Evolutionary conservation across 2,797 vertebrate genomes (phyloP), one percentile per base, ranked within the genome.

Genomic region (Manis javanica): DNA sequence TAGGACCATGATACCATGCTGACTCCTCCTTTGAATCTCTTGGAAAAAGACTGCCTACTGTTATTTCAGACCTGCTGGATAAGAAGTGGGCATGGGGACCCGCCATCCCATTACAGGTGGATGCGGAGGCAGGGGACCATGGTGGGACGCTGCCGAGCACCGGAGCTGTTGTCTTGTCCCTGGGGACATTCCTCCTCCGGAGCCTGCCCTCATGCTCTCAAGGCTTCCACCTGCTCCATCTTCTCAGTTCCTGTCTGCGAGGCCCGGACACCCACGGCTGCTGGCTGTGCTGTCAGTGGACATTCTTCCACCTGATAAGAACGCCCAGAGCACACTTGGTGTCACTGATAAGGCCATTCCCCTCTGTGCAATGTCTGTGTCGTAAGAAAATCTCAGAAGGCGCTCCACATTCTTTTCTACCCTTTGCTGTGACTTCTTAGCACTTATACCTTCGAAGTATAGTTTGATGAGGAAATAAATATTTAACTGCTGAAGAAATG

Each of bases 401-500:
- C 0, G 10, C 24, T 10, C 23, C 11, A 2, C 2, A 2, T 61
- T 16, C n/a, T 46, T 10, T 21, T 51, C 42, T n/a, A 10, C 53
- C 26, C 3, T n/a, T 29, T 16, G 66, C 29, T 39, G 7, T 24
- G 14, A 31, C 21, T 66, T 71, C 15, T 84, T n/a, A 24, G 69
- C 3, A 2, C 59, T n/a, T 5, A 46, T 5, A 57, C 39, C 51
- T 51, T 39, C 37, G 46, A 23, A 7, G 2, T 29, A 31, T 64
- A 16, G 57, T 78, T 51, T 59, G 37, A 21, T 14, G 14, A 42
- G 77, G 34, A 57, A 53, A 68, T 21, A 61, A 29, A 59, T 51
- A 51, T 24, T 74, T 74, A 57, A 42, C 34, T 77, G 29, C 21
- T 29, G 23, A 18, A 59, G 59, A 61, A 57, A 31, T 51, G 14